phyloP scores from a whole-genome alignment of 92 coral and sea anemone species.

The Umimayanthus kanabou region DNA sequence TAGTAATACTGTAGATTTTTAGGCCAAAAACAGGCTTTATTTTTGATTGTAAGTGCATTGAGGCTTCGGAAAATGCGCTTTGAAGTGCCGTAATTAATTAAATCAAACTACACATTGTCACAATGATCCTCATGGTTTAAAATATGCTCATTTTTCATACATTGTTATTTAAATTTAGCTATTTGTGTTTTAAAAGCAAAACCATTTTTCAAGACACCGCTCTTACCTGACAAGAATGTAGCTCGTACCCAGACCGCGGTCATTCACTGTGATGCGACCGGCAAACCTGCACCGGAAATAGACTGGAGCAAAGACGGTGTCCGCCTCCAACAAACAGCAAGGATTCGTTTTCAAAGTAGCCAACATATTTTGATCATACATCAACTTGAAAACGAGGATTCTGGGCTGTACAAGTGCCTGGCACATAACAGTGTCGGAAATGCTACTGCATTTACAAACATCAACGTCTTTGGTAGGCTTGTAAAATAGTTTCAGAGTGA shows the following conservation, averaged over 20 bases:
- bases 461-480: constrained; percentile 50
- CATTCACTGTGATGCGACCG: constrained; percentile 61
- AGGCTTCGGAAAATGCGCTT: too few species aligned
- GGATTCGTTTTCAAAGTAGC: constrained; percentile 36
- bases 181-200: constrained; percentile 4
- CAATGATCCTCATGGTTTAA: too few species aligned
- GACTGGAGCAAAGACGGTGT: constrained; percentile 59
- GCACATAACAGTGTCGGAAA: constrained; percentile 42
- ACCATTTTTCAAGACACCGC: constrained; percentile 13
- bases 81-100: too few species aligned
- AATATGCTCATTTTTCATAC: neutral
- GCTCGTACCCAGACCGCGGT: constrained; percentile 41
- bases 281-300: constrained; percentile 63
- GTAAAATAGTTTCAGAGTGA: too few species aligned
- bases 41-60: too few species aligned
- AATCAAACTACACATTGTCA: too few species aligned
- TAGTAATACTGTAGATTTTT: too few species aligned
- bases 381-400: constrained; percentile 37
- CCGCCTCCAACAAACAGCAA: constrained; percentile 30
- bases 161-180: neutral
- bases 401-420: constrained; percentile 54
- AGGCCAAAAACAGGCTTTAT: too few species aligned
- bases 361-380: constrained; percentile 48
- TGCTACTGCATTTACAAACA: constrained; percentile 14
- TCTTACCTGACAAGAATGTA: neutral